A percentile compares a stretch with the other conserved stretches of the same genome.
These are phyloP conservation scores for Pterophyllum scalare DNA, from an alignment of 2,113 vertebrate genomes.

Conservation along the genomic window DNA sequence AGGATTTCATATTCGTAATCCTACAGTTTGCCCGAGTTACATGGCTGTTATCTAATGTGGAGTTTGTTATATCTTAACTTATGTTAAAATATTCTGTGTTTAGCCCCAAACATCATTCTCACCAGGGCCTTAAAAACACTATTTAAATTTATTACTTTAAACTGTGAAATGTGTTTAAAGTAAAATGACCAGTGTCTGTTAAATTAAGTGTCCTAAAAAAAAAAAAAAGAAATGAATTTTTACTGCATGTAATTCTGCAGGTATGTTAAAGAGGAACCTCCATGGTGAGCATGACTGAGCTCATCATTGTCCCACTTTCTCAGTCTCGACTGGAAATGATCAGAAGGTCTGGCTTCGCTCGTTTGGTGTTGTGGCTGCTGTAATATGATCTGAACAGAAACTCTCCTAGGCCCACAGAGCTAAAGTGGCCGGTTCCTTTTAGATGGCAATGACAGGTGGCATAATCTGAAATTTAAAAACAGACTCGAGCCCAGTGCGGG, in stretches of 20 bases:
- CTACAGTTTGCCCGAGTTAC: not conserved
- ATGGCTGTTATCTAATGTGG: not conserved
- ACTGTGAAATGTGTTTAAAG: not conserved
- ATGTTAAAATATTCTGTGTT: not conserved
- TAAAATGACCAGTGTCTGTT: too few species aligned
- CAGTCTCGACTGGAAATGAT: not conserved
- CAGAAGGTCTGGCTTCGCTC: not conserved
- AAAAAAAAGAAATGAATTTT: not conserved
- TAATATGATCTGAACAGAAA: not conserved
- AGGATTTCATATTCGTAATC: not conserved
- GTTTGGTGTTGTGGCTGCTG: not conserved
- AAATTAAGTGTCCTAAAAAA: not conserved
- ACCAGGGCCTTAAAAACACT: not conserved
- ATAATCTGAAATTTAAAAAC: not conserved
- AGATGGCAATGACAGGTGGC: constrained; percentile 5
- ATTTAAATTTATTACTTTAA: not conserved
- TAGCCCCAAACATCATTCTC: not conserved
- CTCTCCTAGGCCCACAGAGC: not conserved
- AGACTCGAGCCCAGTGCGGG: not conserved
- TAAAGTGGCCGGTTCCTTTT: not conserved
- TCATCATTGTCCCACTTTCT: not conserved
- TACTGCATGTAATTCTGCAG: not conserved
- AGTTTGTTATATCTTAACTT: not conserved
- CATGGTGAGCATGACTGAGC: not conserved
- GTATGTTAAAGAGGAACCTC: not conserved